Evolutionary conservation across 2,888 invertebrate genomes (phyloP), one percentile per base, ranked within the genome.

Genomic region (Antheraea assamensis): DNA sequence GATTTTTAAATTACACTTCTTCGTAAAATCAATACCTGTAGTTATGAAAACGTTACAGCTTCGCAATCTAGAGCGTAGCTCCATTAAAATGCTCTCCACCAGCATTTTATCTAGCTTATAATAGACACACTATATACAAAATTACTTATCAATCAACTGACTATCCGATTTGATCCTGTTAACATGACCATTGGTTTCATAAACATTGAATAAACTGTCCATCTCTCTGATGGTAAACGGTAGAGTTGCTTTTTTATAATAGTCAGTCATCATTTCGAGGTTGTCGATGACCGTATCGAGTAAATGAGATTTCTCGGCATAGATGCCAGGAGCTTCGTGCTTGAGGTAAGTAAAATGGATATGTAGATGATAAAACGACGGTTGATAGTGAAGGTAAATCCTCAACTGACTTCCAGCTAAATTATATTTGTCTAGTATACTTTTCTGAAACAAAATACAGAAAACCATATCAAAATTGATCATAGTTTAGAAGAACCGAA

Each of bases 291-390:
- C 98, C 13, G 97, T 97, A 70, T 97, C 96, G 19, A 99, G 95
- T 74, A 99, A 92, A 88, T 99, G 99, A 0, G 98, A 97, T 84
- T 97, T 97, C 87, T 98, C 98, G 21, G 97, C 96, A 91, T 96
- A 96, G 82, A 97, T 97, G 49, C 99, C 97, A 70, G 98, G 97
- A 0, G 97, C 97, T 81, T 98, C 97, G 92, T 97, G 97, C 70
- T 96, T 95, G 3, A 99, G 88, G 74, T 96, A 96, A 19, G 98
- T 98, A 85, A 99, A 98, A 90, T 99, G 99, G 0, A 99, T 95
- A 88, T 99, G 99, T 0, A 99, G 95, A 87, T 99, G 99, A 91
- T 99, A 99, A 93, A 98, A 99, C 0, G 99, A 98, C 0, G 99
- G 99, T 84, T 98, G 99, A 91, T 99, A 99, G 89, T 99, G 99